These are phyloP conservation scores for Apogon talboti DNA, from an alignment of 2,797 vertebrate species.

Conservation along the genomic window DNA sequence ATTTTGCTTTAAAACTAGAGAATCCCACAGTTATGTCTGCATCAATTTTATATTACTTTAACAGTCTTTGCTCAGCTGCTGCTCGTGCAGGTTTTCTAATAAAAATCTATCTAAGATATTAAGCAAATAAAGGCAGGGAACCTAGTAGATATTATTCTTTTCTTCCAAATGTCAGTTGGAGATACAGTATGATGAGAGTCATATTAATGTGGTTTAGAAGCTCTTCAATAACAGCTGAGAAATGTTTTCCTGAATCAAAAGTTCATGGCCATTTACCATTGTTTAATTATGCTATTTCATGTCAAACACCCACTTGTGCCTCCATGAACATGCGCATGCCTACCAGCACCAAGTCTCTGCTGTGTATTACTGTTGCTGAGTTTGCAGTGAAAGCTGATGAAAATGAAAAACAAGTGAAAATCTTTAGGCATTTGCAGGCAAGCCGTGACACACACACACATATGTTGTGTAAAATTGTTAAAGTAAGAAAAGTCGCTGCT, in stretches of 20 bases:
- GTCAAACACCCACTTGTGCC: slow-evolving; percentile 64
- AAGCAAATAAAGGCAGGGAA: slow-evolving; percentile 77
- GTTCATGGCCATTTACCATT: slow-evolving; percentile 79
- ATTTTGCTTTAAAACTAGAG: slow-evolving; percentile 54
- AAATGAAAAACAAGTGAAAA: not conserved
- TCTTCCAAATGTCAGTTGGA: slow-evolving; percentile 78
- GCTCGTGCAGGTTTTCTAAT: slow-evolving; percentile 65
- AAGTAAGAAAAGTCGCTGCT: no score
- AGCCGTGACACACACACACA: no score
- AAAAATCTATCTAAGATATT: slow-evolving; percentile 78
- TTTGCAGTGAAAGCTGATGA: slow-evolving; percentile 34
- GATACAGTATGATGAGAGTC: slow-evolving; percentile 65
- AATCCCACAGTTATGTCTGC: slow-evolving; percentile 37
- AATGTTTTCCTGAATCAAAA: slow-evolving; percentile 76
- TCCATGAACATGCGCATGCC: slow-evolving; percentile 55
- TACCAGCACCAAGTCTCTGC: slow-evolving; percentile 31
- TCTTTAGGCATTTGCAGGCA: no score
- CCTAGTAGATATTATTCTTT: slow-evolving; percentile 80
- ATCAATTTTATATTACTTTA: slow-evolving; percentile 69
- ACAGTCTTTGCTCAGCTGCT: slow-evolving; percentile 71
- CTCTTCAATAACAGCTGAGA: slow-evolving; percentile 69
- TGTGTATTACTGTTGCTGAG: slow-evolving; percentile 36
- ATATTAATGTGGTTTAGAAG: slow-evolving; percentile 75
- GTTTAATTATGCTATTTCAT: slow-evolving; percentile 77
- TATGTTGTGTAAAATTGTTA: no score